phyloP scores from a whole-genome alignment of 1,140 invertebrate genomes.

The Macrotrachela quadricornifera region DNA sequence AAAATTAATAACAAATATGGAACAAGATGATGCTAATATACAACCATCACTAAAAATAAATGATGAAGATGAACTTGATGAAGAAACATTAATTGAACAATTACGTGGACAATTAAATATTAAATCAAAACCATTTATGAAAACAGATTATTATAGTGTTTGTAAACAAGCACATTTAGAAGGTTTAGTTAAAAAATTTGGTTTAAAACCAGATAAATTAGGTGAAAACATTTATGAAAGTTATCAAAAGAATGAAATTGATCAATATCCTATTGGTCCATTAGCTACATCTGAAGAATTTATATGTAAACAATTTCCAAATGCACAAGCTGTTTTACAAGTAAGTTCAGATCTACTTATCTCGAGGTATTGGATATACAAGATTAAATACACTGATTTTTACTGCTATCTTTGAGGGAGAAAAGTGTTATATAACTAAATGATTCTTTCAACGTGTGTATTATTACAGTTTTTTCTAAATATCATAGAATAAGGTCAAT shows the following conservation, averaged over 20 bases:
- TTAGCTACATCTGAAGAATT: slow-evolving; percentile 54
- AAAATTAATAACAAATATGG: slow-evolving; percentile 31
- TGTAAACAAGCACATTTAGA: slow-evolving; percentile 11
- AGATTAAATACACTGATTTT: slow-evolving; percentile 1
- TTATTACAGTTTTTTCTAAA: too few species aligned
- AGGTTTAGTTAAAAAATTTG: slow-evolving; percentile 41
- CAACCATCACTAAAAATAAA: slow-evolving; percentile 11
- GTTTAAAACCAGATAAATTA: slow-evolving; percentile 79
- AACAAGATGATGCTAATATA: slow-evolving; percentile 71
- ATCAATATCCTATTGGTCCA: slow-evolving; percentile 62
- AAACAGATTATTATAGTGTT: slow-evolving; percentile 37
- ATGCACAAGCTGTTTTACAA: slow-evolving; percentile 47
- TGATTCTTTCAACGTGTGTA: too few species aligned
- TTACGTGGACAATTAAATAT: neutral
- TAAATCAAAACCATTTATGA: slow-evolving; percentile 34
- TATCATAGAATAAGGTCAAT: too few species aligned
- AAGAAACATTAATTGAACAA: slow-evolving; percentile 15
- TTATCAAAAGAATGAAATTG: slow-evolving; percentile 81
- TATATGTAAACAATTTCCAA: slow-evolving; percentile 37
- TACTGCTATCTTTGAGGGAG: neutral
- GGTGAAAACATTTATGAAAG: slow-evolving; percentile 87
- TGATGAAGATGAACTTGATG: slow-evolving; percentile 12
- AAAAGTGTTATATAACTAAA: neutral
- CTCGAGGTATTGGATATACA: too few species aligned
- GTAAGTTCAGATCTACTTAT: too few species aligned